Percentiles rank a stretch among this genome's conserved stretches.
These are phyloP conservation scores for Rhinoraja longicauda DNA, from an alignment of 2,797 vertebrate species.

Conservation along the genomic window DNA sequence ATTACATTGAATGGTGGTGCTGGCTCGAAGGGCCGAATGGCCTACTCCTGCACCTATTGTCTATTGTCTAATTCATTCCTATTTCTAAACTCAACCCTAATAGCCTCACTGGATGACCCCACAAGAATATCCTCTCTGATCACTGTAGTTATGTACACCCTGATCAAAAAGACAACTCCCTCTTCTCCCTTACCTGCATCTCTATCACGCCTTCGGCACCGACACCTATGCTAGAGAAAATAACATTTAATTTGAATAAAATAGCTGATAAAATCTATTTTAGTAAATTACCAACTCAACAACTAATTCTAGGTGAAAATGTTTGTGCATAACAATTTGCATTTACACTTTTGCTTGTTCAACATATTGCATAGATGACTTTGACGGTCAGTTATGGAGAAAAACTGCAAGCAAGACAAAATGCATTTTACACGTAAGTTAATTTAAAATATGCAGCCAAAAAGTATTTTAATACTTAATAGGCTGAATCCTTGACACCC, in stretches of 20 bases:
- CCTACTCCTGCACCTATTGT: no score
- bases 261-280: neutral
- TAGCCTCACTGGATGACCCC: no score
- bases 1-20: no score
- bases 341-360: neutral
- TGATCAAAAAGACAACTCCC: no score
- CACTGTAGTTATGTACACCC: no score
- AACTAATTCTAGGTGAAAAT: neutral
- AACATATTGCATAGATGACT: conserved; percentile 27
- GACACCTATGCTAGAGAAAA: neutral
- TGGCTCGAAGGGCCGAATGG: no score
- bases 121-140: no score
- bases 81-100: no score
- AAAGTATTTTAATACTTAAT: neutral
- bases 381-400: conserved; percentile 30
- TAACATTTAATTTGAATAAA: conserved; percentile 7
- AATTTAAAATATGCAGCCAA: neutral
- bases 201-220: no score
- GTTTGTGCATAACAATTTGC: neutral
- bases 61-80: no score
- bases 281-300: neutral
- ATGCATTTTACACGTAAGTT: conserved; percentile 31
- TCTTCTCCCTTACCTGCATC: no score
- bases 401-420: neutral
- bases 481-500: no score